Conservation (phyloP, 2,888 invertebrate genomes). For the Boloria selene region DNA sequence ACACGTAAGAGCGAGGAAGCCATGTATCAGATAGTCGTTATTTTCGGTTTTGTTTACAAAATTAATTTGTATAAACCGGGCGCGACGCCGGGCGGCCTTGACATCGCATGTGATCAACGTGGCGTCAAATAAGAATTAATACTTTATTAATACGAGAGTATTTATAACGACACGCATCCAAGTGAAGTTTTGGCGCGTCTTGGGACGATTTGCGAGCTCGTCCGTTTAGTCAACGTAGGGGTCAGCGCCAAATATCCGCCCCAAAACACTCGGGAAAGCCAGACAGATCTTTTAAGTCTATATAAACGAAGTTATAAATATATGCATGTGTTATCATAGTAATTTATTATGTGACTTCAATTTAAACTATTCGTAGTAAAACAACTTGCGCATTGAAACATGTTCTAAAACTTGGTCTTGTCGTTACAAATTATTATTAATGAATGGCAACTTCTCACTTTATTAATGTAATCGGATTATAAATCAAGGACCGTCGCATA, state of each 20-base stretch:
- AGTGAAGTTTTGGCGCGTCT: constrained; percentile 39
- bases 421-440: too few relatives aligned
- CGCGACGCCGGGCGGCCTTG: constrained; percentile 39
- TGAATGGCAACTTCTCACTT: too few relatives aligned
- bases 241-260: constrained; percentile 10
- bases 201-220: constrained; percentile 9
- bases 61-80: constrained; percentile 25
- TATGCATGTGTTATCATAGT: too few relatives aligned
- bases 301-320: not conserved
- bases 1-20: not conserved
- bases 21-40: constrained; percentile 20
- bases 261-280: constrained; percentile 9
- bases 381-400: too few relatives aligned
- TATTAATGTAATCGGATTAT: too few relatives aligned
- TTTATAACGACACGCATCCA: constrained; percentile 38
- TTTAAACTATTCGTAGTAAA: too few relatives aligned
- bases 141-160: constrained; percentile 39
- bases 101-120: constrained; percentile 43
- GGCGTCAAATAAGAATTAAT: constrained; percentile 37
- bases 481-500: too few relatives aligned
- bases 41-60: constrained; percentile 36
- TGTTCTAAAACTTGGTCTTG: too few relatives aligned
- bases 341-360: too few relatives aligned
- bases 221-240: constrained; percentile 6
- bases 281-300: not conserved